Percentiles rank a stretch among this genome's conserved stretches.
Conservation (phyloP, 2,113 vertebrate genomes). For the Platysteira castanea region DNA sequence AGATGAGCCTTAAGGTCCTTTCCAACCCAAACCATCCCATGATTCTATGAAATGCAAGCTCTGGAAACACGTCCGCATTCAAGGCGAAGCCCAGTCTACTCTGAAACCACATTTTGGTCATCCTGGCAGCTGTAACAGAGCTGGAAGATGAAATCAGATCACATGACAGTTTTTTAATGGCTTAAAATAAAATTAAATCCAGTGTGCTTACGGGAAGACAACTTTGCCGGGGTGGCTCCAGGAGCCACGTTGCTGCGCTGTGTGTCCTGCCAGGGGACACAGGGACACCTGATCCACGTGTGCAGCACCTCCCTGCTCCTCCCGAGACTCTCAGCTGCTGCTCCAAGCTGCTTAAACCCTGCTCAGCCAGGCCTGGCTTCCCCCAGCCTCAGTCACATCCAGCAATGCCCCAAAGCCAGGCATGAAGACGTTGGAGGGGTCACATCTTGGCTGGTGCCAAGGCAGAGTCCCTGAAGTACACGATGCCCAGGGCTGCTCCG, state of each 20-base stretch:
- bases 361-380: background rate
- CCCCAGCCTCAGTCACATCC: background rate
- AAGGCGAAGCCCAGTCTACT: background rate
- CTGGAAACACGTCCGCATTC: background rate
- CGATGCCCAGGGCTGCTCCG: background rate
- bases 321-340: background rate
- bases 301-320: background rate
- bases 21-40: background rate
- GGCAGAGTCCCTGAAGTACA: background rate
- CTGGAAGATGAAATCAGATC: background rate
- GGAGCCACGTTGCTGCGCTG: background rate
- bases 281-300: background rate
- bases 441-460: background rate
- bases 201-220: background rate
- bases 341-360: background rate
- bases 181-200: background rate
- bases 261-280: background rate
- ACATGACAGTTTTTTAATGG: background rate
- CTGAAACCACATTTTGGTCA: background rate
- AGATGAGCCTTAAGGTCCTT: background rate
- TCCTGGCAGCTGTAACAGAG: background rate
- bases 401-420: background rate
- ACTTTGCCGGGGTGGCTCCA: background rate
- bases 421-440: fast-evolving
- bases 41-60: background rate